Conservation (phyloP, 53 echinoderm and acorn worm species). For the Holothuria leucospilota region DNA sequence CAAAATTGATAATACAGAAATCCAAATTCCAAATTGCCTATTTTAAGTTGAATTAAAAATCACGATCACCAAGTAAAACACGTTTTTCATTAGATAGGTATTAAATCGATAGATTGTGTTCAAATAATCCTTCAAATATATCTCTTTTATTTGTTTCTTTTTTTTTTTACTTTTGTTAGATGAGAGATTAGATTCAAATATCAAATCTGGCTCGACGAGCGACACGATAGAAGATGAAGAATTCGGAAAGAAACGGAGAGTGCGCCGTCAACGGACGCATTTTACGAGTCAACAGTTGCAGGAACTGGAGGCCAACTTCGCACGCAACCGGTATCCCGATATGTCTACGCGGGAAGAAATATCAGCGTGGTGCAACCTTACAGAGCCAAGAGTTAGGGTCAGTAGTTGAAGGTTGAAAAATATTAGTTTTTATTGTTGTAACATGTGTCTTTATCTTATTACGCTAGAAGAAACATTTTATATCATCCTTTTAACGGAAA, state of each 20-base stretch:
- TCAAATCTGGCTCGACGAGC: conserved; percentile 38
- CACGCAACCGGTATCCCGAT: conserved; percentile 92
- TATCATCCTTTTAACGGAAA: no score
- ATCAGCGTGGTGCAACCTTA: conserved; percentile 95
- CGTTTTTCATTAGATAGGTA: no score
- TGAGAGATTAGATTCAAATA: conserved; percentile 29
- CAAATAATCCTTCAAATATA: no score
- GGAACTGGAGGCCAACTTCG: conserved; percentile 97
- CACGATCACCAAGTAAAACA: no score
- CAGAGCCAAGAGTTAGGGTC: conserved; percentile 94
- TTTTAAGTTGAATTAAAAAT: no score
- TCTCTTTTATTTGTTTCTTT: not conserved
- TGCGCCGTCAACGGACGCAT: conserved; percentile 94
- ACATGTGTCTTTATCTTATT: no score
- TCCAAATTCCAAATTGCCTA: no score
- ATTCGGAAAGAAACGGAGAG: conserved; percentile 82
- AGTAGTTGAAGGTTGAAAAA: conserved; percentile 16
- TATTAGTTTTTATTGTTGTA: no score
- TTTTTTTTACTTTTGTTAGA: not conserved
- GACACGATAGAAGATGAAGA: conserved; percentile 72
- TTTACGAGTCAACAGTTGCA: conserved; percentile 99
- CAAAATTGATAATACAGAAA: no score
- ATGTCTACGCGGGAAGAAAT: conserved; percentile 94
- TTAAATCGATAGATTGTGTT: no score
- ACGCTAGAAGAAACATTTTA: no score